Percentiles rank a stretch among this genome's conserved stretches.
phyloP scores from a whole-genome alignment of 2,888 invertebrate species.

The Heliconius ismenius region DNA sequence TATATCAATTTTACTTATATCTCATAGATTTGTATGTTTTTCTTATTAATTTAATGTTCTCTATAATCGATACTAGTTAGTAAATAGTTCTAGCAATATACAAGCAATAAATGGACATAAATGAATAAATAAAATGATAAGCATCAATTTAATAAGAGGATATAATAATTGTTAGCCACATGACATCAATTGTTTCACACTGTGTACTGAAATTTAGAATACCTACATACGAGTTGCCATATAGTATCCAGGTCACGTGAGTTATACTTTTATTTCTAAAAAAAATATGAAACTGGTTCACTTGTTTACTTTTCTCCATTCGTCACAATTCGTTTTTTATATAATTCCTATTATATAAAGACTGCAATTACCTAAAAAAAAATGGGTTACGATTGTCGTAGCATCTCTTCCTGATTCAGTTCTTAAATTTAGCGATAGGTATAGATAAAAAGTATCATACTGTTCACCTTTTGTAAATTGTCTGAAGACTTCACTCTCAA shows the following conservation, averaged over 20 bases:
- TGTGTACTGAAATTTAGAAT: not conserved
- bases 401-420: too few species aligned
- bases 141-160: slow-evolving; percentile 3
- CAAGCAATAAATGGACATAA: not conserved
- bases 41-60: not conserved
- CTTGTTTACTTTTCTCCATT: too few species aligned
- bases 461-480: too few species aligned
- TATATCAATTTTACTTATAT: too few species aligned
- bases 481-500: too few species aligned
- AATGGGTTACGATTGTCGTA: too few species aligned
- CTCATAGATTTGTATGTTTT: not conserved
- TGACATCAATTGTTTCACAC: slow-evolving; percentile 20
- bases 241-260: not conserved
- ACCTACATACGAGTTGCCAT: not conserved
- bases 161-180: slow-evolving; percentile 6
- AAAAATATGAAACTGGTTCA: too few species aligned
- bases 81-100: not conserved
- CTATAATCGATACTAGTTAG: not conserved
- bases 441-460: too few species aligned
- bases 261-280: not conserved
- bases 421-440: too few species aligned
- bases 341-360: too few species aligned
- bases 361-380: too few species aligned
- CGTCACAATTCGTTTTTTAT: too few species aligned
- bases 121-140: not conserved